These are phyloP conservation scores for Rhea pennata DNA, from an alignment of 2,113 vertebrate genomes.

Conservation along the genomic window DNA sequence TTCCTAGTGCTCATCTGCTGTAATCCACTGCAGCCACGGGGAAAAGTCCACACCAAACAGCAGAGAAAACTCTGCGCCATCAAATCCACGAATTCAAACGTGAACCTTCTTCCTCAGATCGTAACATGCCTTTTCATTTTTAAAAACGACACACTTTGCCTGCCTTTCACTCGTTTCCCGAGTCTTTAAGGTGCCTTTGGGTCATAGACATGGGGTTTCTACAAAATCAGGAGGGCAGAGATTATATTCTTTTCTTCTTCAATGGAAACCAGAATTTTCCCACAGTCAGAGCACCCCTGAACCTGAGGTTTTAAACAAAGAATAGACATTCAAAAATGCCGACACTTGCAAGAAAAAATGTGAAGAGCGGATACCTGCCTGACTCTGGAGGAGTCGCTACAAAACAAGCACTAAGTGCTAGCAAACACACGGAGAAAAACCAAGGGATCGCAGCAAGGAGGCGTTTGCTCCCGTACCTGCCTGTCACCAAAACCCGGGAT, in stretches of 20 bases:
- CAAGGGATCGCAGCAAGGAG: background rate
- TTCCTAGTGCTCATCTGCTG: background rate
- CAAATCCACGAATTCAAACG: background rate
- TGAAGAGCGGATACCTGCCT: background rate
- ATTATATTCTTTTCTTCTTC: background rate
- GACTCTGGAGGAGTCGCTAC: background rate
- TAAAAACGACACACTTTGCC: background rate
- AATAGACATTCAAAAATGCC: background rate
- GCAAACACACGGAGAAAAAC: rapidly evolving
- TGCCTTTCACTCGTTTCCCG: background rate
- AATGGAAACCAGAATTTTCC: background rate
- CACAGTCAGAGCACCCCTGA: background rate
- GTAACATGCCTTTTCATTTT: background rate
- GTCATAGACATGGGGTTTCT: background rate
- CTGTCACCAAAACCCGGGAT: no score
- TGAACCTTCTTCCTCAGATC: background rate
- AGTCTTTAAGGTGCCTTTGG: rapidly evolving
- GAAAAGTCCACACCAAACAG: rapidly evolving
- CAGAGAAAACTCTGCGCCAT: background rate
- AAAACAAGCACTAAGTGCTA: background rate
- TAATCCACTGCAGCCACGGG: rapidly evolving
- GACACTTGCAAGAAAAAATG: rapidly evolving
- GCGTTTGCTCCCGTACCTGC: background rate
- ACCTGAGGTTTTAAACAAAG: background rate
- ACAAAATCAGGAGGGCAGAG: background rate